These are phyloP conservation scores for Pseudocheirus occidentalis DNA, from an alignment of 2,797 vertebrate genomes.

Conservation along the genomic window DNA sequence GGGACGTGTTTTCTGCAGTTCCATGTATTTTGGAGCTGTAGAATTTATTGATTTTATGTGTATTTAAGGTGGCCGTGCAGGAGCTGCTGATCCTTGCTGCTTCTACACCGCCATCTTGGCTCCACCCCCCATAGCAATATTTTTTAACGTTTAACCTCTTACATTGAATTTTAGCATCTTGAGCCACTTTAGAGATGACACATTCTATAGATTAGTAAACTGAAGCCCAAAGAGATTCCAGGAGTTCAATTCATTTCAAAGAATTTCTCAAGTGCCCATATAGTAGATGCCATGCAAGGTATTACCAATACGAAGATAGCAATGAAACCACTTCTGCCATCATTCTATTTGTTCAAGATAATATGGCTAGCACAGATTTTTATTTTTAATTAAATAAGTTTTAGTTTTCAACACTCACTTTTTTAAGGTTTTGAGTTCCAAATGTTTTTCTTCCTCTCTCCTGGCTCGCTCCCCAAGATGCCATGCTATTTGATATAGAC, in stretches of 20 bases:
- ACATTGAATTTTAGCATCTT: neutral
- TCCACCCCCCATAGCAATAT: too few species aligned
- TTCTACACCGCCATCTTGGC: too few species aligned
- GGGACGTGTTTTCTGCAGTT: too few species aligned
- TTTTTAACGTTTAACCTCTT: neutral
- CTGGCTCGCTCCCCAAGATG: too few species aligned
- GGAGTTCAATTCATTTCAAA: neutral
- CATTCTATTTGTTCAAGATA: neutral
- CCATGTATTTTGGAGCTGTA: too few species aligned
- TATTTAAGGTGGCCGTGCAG: too few species aligned
- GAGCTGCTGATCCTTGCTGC: too few species aligned
- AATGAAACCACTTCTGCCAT: neutral
- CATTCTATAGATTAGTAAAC: neutral
- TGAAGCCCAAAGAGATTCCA: neutral
- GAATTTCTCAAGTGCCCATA: neutral
- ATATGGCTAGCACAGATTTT: neutral
- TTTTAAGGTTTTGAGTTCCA: too few species aligned
- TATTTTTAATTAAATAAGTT: neutral
- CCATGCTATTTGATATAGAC: too few species aligned
- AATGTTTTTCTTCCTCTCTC: too few species aligned
- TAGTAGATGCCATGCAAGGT: neutral
- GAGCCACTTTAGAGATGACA: neutral
- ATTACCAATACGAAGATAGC: neutral
- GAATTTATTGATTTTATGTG: too few species aligned
- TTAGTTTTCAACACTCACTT: too few species aligned